Evolutionary conservation across 2,888 invertebrate genomes (phyloP), one percentile per base, ranked within the genome.

Genomic region (Loripinus fragilis): DNA sequence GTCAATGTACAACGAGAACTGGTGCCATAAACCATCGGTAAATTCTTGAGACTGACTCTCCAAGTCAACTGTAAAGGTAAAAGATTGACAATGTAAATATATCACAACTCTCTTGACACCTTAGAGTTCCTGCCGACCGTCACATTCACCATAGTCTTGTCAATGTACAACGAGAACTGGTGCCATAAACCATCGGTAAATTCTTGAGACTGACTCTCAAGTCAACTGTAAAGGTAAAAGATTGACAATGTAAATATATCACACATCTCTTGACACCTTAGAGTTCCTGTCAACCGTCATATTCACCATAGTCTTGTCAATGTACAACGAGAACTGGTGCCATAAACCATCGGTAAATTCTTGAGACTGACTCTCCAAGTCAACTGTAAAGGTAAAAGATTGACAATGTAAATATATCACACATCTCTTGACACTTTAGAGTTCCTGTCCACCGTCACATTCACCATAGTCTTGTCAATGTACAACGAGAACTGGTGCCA

Each of bases 21-120:
- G 95, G 94, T 99, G 99, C 99, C 99, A 99, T 88, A 96, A 95
- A 0, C 99, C 99, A 92, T 99, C 98, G 93, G 98, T 98, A 93
- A 92, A 93, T 42, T 86, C 77, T 60, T 89, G 87, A 0, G 86
- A 87, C 10, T 74, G n/a, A 60, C 89, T 88, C 15, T 88, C 88
- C 20, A 89, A 71, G 74, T 89, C 90, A 84, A 88, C 90, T 90
- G 86, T 8, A 55, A 55, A 7, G 15, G 15, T 7, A 15, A 41
- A 41, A 41, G n/a, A n/a, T n/a, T n/a, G n/a, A n/a, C n/a, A n/a
- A n/a, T n/a, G n/a, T n/a, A n/a, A n/a, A n/a, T n/a, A n/a, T n/a
- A n/a, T n/a, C n/a, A n/a, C n/a, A n/a, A n/a, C n/a, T n/a, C n/a
- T n/a, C n/a, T 95, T 0, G 98, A 98, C 88, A 95, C 95, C 95